These are phyloP conservation scores for Ochotona curzoniae DNA, from an alignment of 2,113 vertebrate species.

Conservation along the genomic window DNA sequence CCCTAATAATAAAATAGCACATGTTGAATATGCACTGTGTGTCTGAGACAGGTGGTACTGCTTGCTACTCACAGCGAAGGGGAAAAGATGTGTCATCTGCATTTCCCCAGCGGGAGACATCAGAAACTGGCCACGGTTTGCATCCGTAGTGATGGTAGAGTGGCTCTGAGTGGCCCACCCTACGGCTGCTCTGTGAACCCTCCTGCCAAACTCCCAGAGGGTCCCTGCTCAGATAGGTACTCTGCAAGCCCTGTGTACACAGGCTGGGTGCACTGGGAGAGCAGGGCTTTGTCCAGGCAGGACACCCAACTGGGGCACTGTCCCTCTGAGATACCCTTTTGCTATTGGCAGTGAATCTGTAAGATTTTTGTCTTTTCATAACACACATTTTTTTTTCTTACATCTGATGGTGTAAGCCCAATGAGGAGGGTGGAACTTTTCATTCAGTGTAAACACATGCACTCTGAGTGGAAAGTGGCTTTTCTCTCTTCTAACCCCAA, in stretches of 20 bases:
- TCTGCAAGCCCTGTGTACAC: neutral
- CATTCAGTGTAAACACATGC: neutral
- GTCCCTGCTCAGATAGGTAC: neutral
- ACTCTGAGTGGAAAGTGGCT: neutral
- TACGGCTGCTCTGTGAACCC: neutral
- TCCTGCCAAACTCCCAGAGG: too few species aligned
- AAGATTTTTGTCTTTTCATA: constrained; percentile 10
- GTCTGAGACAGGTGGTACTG: neutral
- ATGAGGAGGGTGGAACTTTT: neutral
- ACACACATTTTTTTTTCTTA: neutral
- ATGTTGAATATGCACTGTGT: neutral
- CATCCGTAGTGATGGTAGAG: neutral
- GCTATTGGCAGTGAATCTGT: too few species aligned
- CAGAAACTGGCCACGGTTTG: neutral
- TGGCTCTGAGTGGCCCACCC: neutral
- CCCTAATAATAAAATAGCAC: neutral
- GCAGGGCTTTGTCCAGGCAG: too few species aligned
- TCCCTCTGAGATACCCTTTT: too few species aligned
- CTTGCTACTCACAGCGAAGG: neutral
- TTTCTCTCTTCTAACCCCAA: neutral
- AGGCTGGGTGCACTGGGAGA: fast-evolving
- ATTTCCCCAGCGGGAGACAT: neutral
- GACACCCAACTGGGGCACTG: neutral
- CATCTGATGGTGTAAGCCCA: neutral
- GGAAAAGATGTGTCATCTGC: neutral